These are phyloP conservation scores for Polydesmus complanatus DNA, from an alignment of 2,888 invertebrate genomes.

Conservation along the genomic window DNA sequence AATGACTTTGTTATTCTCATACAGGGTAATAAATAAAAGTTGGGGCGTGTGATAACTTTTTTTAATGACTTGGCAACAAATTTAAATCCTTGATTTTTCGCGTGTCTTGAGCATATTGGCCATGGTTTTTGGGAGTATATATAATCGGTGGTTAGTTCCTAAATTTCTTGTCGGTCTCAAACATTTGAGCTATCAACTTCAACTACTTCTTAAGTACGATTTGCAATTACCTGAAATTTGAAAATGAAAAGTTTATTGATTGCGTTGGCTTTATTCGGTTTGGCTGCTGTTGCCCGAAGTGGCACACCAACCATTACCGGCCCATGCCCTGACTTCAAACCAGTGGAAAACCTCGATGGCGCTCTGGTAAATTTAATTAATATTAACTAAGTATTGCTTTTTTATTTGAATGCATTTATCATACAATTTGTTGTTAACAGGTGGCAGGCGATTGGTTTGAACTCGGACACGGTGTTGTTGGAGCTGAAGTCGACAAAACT, in stretches of 20 bases:
- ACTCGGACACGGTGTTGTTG: not conserved
- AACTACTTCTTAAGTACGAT: not conserved
- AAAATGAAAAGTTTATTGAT: not conserved
- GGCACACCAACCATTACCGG: not conserved
- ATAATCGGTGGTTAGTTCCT: not conserved
- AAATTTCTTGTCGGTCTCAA: not conserved
- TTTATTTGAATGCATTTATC: not conserved
- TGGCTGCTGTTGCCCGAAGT: not conserved
- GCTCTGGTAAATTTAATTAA: not conserved
- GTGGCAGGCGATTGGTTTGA: not conserved
- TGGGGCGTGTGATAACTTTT: too few species aligned
- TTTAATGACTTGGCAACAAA: not conserved
- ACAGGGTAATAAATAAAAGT: too few species aligned
- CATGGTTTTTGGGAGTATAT: not conserved
- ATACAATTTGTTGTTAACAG: not conserved
- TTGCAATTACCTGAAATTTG: not conserved
- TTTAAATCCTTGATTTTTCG: too few species aligned
- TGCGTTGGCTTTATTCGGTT: not conserved
- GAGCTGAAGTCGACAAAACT: not conserved
- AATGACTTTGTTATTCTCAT: too few species aligned
- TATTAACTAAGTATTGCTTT: not conserved
- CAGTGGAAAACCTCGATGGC: not conserved
- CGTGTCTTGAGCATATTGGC: not conserved
- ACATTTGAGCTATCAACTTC: too few species aligned
- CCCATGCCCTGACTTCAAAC: not conserved